Evolutionary conservation across 2,888 invertebrate genomes (phyloP).

Genomic region (Diloba caeruleocephala): DNA sequence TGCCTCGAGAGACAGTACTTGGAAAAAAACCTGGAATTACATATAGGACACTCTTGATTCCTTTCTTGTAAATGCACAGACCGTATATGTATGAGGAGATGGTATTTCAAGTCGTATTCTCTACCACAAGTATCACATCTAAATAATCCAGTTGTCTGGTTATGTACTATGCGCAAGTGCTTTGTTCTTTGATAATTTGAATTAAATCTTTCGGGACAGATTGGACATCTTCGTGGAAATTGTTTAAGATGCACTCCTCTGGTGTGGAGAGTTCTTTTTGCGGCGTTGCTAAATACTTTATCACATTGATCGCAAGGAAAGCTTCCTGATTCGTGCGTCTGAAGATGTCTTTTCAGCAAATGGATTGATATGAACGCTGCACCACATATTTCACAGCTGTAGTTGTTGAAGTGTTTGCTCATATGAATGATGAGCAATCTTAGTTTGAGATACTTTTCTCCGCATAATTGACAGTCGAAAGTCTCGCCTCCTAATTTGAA

Average conservation of each 20-base stretch:
- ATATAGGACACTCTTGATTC: slow-evolving; percentile 74
- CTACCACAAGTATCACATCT: slow-evolving; percentile 75
- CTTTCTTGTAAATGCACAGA: slow-evolving; percentile 79
- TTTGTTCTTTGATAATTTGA: slow-evolving; percentile 77
- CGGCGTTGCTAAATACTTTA: slow-evolving; percentile 73
- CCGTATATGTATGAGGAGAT: slow-evolving; percentile 72
- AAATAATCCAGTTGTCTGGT: slow-evolving; percentile 65
- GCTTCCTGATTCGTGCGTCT: slow-evolving; percentile 71
- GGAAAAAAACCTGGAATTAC: slow-evolving; percentile 75
- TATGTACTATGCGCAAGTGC: slow-evolving; percentile 75
- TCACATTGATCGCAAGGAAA: slow-evolving; percentile 78
- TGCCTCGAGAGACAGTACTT: slow-evolving; percentile 81
- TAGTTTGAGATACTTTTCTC: slow-evolving; percentile 68
- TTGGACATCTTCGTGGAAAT: slow-evolving; percentile 70
- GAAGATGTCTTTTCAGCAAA: slow-evolving; percentile 69
- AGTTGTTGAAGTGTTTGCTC: slow-evolving; percentile 81
- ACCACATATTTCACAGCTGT: slow-evolving; percentile 79
- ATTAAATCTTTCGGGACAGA: slow-evolving; percentile 77
- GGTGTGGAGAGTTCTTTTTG: slow-evolving; percentile 71
- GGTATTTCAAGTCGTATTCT: slow-evolving; percentile 76
- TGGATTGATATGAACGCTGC: slow-evolving; percentile 70
- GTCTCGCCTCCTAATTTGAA: slow-evolving; percentile 69
- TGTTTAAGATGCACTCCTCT: slow-evolving; percentile 76
- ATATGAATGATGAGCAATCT: slow-evolving; percentile 77
- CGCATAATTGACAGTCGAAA: slow-evolving; percentile 76